Percentiles rank a stretch among this genome's conserved stretches.
These are phyloP conservation scores for Diplosoma virens DNA, from an alignment of 23 tunicate genomes.

Conservation along the genomic window DNA sequence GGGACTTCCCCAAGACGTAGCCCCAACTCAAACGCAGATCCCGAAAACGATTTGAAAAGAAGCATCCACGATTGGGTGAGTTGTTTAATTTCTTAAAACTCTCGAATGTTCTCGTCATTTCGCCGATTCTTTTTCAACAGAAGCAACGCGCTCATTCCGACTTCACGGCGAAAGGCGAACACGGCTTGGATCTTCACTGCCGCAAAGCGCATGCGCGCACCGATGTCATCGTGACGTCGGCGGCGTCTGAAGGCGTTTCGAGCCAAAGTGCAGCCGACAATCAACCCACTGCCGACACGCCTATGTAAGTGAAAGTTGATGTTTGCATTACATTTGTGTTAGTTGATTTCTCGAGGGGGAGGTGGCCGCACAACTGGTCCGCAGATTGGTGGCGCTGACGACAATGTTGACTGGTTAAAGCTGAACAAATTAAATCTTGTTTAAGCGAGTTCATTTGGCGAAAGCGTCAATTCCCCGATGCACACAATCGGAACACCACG, in stretches of 20 bases:
- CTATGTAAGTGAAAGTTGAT: conserved; percentile 25
- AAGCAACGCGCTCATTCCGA: conserved; percentile 67
- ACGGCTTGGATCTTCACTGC: conserved; percentile 77
- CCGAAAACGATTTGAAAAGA: conserved; percentile 33
- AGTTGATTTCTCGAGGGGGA: conserved; percentile 2
- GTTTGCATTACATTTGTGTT: conserved; percentile 4
- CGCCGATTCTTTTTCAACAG: conserved; percentile 13
- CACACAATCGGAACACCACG: too few species aligned
- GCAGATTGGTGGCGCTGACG: too few species aligned
- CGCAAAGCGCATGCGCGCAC: conserved; percentile 57
- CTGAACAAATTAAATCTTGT: too few species aligned
- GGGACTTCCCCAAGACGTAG: conserved; percentile 46
- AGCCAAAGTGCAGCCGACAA: conserved; percentile 18
- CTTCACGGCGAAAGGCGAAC: conserved; percentile 78
- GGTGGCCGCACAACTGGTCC: too few species aligned
- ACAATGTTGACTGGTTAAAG: too few species aligned
- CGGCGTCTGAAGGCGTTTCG: not conserved
- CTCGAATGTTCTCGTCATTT: not conserved
- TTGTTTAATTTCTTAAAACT: not conserved
- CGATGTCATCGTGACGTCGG: conserved; percentile 32
- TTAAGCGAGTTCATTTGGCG: too few species aligned
- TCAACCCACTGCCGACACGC: conserved; percentile 34
- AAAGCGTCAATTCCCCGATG: too few species aligned
- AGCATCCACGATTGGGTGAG: conserved; percentile 82
- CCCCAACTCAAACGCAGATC: conserved; percentile 18